These are phyloP conservation scores for Phaenicophaeus curvirostris DNA, from an alignment of 2,797 vertebrate genomes.

Conservation along the genomic window DNA sequence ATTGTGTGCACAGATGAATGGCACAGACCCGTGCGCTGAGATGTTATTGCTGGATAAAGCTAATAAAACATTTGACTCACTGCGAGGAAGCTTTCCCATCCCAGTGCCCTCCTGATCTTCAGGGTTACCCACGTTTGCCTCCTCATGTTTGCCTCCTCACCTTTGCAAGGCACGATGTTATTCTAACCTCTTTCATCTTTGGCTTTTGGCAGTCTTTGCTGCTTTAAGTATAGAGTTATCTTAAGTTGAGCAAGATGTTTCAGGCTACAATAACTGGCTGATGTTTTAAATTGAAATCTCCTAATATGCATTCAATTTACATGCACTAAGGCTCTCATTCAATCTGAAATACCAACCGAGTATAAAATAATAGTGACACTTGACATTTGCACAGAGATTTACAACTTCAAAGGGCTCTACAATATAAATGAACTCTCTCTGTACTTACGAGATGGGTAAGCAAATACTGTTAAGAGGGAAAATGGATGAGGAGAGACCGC, in stretches of 20 bases:
- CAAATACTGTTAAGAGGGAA: conserved; percentile 6
- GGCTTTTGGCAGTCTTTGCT: conserved; percentile 58
- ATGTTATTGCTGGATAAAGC: conserved; percentile 63
- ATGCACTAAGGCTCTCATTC: conserved; percentile 48
- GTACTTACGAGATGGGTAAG: conserved; percentile 26
- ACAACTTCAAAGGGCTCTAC: conserved; percentile 56
- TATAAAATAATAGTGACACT: conserved; percentile 68
- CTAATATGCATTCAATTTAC: conserved; percentile 72
- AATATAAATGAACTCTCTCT: neutral
- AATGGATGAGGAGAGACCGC: neutral
- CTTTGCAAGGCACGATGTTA: conserved; percentile 48
- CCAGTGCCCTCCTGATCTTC: conserved; percentile 24
- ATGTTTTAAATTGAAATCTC: conserved; percentile 60
- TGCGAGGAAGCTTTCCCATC: conserved; percentile 44
- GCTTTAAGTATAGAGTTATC: conserved; percentile 53
- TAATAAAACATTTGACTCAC: conserved; percentile 59
- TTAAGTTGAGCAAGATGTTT: conserved; percentile 72
- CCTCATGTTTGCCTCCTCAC: conserved; percentile 70
- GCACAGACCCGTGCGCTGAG: neutral
- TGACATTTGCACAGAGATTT: conserved; percentile 61
- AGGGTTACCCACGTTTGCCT: conserved; percentile 35
- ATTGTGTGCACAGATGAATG: conserved; percentile 30
- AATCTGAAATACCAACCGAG: conserved; percentile 37
- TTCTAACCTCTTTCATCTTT: conserved; percentile 70
- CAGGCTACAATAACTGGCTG: conserved; percentile 52